A percentile compares a stretch with the other conserved stretches of the same genome.
Evolutionary conservation across 2,888 invertebrate genomes (phyloP).

Genomic region (Caenorhabditis macrosperma): DNA sequence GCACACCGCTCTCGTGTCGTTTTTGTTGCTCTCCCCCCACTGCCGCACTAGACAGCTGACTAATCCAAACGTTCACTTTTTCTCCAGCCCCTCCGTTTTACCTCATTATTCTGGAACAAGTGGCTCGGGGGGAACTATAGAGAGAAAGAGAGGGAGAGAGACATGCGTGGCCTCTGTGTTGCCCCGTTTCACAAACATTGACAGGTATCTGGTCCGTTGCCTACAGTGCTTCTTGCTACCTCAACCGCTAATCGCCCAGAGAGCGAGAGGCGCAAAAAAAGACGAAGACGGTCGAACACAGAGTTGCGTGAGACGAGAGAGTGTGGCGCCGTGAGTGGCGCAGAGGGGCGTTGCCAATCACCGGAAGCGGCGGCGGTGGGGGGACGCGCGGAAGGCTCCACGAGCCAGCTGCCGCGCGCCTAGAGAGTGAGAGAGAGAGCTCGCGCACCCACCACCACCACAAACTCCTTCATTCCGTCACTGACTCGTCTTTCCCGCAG

Average conservation of each 20-base stretch:
- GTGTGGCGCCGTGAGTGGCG: constrained; percentile 7
- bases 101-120: constrained; percentile 51
- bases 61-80: constrained; percentile 55
- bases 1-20: constrained; percentile 8
- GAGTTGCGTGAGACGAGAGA: constrained; percentile 43
- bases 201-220: constrained; percentile 47
- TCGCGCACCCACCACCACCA: constrained; percentile 20
- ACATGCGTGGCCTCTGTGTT: constrained; percentile 54
- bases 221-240: background rate
- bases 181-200: constrained; percentile 48
- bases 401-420: constrained; percentile 51
- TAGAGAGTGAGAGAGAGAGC: constrained; percentile 27
- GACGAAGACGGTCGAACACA: constrained; percentile 51
- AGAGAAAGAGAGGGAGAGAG: no score
- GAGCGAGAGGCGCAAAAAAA: constrained; percentile 21
- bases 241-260: constrained; percentile 41
- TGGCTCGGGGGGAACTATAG: no score
- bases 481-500: constrained; percentile 52
- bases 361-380: constrained; percentile 47
- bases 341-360: constrained; percentile 48
- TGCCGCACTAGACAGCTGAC: constrained; percentile 46
- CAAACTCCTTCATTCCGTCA: constrained; percentile 54
- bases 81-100: constrained; percentile 10
- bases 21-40: constrained; percentile 37
- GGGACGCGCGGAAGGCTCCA: constrained; percentile 24